phyloP scores from a whole-genome alignment of 2,888 invertebrate genomes.

The Pseudanteris insignis region DNA sequence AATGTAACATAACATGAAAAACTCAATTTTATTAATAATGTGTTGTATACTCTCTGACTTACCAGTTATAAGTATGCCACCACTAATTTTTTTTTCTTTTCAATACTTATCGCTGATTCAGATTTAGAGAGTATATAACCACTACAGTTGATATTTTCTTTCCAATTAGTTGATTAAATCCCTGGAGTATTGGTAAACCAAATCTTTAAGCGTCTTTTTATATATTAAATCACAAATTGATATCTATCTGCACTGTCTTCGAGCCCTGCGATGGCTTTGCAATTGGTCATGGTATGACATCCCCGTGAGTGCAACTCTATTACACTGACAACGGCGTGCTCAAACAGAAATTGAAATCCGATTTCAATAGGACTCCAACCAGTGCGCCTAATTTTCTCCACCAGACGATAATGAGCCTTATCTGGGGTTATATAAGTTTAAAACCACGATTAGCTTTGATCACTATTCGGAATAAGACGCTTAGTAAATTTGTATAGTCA shows the following conservation, averaged over 20 bases:
- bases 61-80: no score
- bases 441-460: constrained; percentile 21
- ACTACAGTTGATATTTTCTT: no score
- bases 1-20: no score
- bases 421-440: constrained; percentile 15
- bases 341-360: constrained; percentile 36
- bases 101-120: no score
- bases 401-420: constrained; percentile 27
- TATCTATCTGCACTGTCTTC: constrained; percentile 22
- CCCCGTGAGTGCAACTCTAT: constrained; percentile 17
- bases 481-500: no score
- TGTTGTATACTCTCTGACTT: no score
- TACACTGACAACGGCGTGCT: constrained; percentile 14
- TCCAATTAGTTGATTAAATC: no score
- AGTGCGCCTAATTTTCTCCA: constrained; percentile 27
- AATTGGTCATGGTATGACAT: constrained; percentile 24
- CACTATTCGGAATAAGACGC: constrained; percentile 15
- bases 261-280: constrained; percentile 10
- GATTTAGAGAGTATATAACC: no score
- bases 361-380: constrained; percentile 33
- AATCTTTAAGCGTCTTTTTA: no score
- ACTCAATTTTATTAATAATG: no score
- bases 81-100: no score
- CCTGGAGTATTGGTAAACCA: no score
- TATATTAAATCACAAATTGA: constrained; percentile 12